phyloP scores from a whole-genome alignment of 2,113 vertebrate genomes.

The Melierax canorus region DNA sequence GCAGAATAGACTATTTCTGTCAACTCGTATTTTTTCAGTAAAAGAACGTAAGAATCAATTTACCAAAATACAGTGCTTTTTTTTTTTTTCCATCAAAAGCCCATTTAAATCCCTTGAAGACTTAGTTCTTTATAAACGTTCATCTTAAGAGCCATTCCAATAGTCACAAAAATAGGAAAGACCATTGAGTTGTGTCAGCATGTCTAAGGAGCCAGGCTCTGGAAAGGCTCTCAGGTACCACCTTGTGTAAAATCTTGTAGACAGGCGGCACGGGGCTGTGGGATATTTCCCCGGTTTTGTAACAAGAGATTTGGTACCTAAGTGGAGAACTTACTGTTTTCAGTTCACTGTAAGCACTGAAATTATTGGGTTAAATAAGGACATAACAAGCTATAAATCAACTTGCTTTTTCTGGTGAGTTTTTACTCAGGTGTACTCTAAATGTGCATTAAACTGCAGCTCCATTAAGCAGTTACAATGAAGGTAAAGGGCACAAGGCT shows the following conservation, averaged over 20 bases:
- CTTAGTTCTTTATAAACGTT: neutral
- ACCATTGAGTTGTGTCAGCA: neutral
- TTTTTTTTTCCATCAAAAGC: neutral
- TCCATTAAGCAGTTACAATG: slow-evolving; percentile 91
- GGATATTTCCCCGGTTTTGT: slow-evolving; percentile 4
- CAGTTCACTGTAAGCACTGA: slow-evolving; percentile 53
- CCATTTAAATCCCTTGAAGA: slow-evolving; percentile 40
- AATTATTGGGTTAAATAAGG: slow-evolving; percentile 82
- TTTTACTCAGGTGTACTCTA: slow-evolving; percentile 83
- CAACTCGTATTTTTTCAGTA: neutral
- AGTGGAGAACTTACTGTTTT: slow-evolving; percentile 65
- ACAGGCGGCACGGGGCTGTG: neutral
- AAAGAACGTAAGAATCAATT: slow-evolving; percentile 1
- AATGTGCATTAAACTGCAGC: slow-evolving; percentile 83
- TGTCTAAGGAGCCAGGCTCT: neutral
- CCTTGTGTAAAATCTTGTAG: neutral
- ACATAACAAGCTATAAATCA: slow-evolving; percentile 81
- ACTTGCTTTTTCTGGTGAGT: slow-evolving; percentile 71
- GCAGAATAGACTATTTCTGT: neutral
- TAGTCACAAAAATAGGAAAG: slow-evolving; percentile 26
- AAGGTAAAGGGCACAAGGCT: slow-evolving; percentile 88
- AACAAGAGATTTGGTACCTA: slow-evolving; percentile 70
- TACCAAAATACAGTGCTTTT: slow-evolving; percentile 13
- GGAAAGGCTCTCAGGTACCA: neutral
- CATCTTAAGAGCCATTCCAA: neutral